phyloP scores from a whole-genome alignment of 2,797 vertebrate genomes.

The Cyprinella venusta region DNA sequence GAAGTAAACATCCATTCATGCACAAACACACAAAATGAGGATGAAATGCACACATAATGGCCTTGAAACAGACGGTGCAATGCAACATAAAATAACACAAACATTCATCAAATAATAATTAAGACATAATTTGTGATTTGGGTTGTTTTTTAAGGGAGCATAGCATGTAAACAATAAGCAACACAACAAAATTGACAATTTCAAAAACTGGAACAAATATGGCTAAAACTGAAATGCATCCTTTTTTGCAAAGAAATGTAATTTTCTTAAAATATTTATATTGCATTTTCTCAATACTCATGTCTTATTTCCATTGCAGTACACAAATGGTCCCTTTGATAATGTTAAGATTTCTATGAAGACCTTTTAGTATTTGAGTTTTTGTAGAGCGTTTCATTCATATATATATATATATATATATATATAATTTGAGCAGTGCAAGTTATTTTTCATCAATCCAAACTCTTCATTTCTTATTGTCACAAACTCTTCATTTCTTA shows the following conservation, averaged over 20 bases:
- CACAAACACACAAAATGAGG: slow-evolving; percentile 63
- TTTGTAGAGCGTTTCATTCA: not conserved
- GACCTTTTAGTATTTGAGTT: not conserved
- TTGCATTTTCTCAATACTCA: not conserved
- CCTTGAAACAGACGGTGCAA: slow-evolving; percentile 68
- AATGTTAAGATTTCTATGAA: slow-evolving; percentile 7
- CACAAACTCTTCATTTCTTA: no score
- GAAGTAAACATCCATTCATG: slow-evolving; percentile 60
- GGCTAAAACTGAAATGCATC: slow-evolving; percentile 9
- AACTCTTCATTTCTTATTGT: slow-evolving; percentile 37
- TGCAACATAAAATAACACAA: slow-evolving; percentile 68
- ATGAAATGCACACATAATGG: slow-evolving; percentile 71
- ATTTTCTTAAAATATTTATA: not conserved
- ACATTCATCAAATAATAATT: slow-evolving; percentile 39
- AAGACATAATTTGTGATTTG: slow-evolving; percentile 39
- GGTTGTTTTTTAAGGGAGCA: slow-evolving; percentile 45
- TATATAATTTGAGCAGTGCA: slow-evolving; percentile 29
- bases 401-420: not conserved
- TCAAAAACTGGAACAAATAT: not conserved
- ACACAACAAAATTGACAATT: slow-evolving; percentile 54
- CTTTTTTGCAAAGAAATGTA: not conserved
- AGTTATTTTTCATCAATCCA: not conserved
- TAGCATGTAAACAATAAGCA: slow-evolving; percentile 70
- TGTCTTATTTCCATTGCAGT: not conserved
- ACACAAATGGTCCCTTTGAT: slow-evolving; percentile 10